Evolutionary conservation across 1,140 invertebrate species (phyloP), one percentile per base, ranked within the genome.

Genomic region (Drosophila pruinosa): DNA sequence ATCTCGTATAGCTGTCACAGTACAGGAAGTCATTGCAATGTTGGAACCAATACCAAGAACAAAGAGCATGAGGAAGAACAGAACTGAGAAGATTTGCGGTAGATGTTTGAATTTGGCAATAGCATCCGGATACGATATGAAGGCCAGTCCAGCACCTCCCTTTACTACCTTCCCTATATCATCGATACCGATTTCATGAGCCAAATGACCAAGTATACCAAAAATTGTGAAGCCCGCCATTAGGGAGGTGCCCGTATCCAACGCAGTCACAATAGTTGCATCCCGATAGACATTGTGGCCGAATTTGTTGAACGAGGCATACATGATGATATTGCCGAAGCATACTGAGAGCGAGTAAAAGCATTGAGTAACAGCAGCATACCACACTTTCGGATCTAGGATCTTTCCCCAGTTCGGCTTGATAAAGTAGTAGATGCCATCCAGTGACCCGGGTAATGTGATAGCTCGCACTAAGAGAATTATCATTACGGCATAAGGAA

Each of bases 11-110:
- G 95, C 93, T 0, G 95, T 95, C 53, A 96, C 94, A 21, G 96
- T 91, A 39, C 93, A 93, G 7, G 94, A 94, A 1, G 94, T 93
- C 72, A 96, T 76, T 0, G 95, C 95, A 26, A 95, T 94, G 5
- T 94, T 94, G 31, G 95, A 96, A 4, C 96, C 96, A 21, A 96
- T 92, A 1, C 96, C 96, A 41, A 97, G 91, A 0, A 97, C 94
- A 64, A 96, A 95, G 86, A 97, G 93, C 96, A 97, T 97, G 4
- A 97, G 82, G 92, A 98, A 98, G 93, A 98, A 98, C 3, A 98
- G 86, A 0, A 97, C 94, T 0, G 97, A 94, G 92, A 98, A 98
- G 92, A 96, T 95, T 92, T 96, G 96, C 0, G 96, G 96, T 50
- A 96, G 91, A 19, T 93, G 90, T 3, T 94, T 94, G 75, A 97